Percentiles rank a stretch among this genome's conserved stretches.
Conservation (phyloP, 2,797 vertebrate genomes). For the Iguana delicatissima region DNA sequence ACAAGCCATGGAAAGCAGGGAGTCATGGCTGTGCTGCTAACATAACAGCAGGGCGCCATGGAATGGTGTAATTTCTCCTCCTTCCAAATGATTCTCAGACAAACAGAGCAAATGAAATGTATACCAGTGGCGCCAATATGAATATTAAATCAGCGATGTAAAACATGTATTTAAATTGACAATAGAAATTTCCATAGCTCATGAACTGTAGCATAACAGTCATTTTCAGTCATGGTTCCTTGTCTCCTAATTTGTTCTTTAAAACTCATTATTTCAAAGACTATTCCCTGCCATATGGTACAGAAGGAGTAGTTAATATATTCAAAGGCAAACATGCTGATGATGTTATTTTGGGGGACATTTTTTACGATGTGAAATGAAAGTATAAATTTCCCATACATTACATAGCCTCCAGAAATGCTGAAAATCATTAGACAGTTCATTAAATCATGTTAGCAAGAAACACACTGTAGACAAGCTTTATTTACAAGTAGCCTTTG, state of each 20-base stretch:
- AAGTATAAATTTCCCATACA: not conserved
- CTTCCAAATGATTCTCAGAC: conserved; percentile 37
- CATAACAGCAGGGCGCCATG: conserved; percentile 26
- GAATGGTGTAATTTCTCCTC: conserved; percentile 7
- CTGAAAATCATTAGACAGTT: conserved; percentile 36
- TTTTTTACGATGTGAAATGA: not conserved
- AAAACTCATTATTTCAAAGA: conserved; percentile 17
- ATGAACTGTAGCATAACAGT: conserved; percentile 34
- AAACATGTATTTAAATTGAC: conserved; percentile 40
- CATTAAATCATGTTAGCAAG: conserved; percentile 46
- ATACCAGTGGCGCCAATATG: conserved; percentile 13
- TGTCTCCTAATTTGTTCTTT: conserved; percentile 20
- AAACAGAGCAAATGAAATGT: conserved; percentile 54
- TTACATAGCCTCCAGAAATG: conserved; percentile 33
- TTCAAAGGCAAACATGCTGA: conserved; percentile 21
- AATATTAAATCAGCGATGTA: conserved; percentile 44
- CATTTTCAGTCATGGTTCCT: conserved; percentile 24
- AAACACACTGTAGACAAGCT: conserved; percentile 44
- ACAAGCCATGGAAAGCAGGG: conserved; percentile 27
- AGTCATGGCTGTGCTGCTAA: not conserved
- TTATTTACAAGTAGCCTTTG: conserved; percentile 68
- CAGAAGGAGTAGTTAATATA: fast-evolving
- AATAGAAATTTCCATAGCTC: conserved; percentile 44
- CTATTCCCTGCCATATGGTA: conserved; percentile 18
- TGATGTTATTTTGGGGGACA: conserved; percentile 19